Conservation (phyloP, 2,888 invertebrate species). For the Salpingus planirostris region DNA sequence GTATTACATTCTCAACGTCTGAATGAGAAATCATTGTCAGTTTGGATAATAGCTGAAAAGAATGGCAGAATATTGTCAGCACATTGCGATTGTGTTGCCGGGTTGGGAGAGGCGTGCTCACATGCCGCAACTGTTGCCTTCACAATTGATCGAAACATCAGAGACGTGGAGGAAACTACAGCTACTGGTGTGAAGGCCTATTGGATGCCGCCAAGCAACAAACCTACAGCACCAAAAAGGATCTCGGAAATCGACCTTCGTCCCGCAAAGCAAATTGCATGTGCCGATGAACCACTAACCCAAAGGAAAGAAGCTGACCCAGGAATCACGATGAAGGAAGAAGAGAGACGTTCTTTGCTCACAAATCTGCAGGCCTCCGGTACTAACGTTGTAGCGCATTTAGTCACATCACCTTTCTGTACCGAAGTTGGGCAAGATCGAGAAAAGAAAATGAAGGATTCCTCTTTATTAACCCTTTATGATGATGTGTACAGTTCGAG, state of each 20-base stretch:
- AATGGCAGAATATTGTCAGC: not conserved
- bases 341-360: too few relatives aligned
- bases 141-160: not conserved
- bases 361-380: too few relatives aligned
- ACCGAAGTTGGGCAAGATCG: too few relatives aligned
- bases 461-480: too few relatives aligned
- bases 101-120: not conserved
- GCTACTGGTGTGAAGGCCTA: not conserved
- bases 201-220: not conserved
- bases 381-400: too few relatives aligned
- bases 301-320: too few relatives aligned
- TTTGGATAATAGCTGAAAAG: not conserved
- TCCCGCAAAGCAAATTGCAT: too few relatives aligned
- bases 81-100: not conserved
- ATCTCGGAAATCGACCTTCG: not conserved
- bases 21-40: not conserved
- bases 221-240: not conserved
- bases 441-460: too few relatives aligned
- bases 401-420: not conserved
- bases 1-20: not conserved
- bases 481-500: too few relatives aligned
- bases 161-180: not conserved
- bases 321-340: too few relatives aligned
- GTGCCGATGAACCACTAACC: too few relatives aligned
- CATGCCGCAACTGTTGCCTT: not conserved